Base-by-base conservation (phyloP, 2,113 vertebrate species). In the Felis chaus region DNA sequence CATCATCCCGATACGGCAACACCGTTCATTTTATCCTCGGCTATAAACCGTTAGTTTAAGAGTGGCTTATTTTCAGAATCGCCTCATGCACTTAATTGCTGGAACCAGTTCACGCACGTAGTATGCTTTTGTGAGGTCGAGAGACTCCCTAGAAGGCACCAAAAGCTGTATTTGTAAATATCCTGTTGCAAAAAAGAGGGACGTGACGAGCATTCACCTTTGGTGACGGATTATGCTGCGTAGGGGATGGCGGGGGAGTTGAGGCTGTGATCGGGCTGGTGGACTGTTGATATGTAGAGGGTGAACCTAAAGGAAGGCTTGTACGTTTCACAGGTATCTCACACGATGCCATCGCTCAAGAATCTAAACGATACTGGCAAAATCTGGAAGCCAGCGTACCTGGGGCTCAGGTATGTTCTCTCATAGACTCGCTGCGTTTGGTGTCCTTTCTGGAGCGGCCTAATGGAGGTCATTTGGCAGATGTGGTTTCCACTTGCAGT, bases 291-390 rank as follows among this genome's bases (percentile, higher is more conserved):
- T 68, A 16, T 2, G 1, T 6, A 19, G 55, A 81, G 41, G 27
- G 74, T 8, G 66, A 69, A 66, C 15, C 74, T 88, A 91, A 94
- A 45, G 14, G n/a, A 91, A 92, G 80, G 86, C 48, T 41, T 95
- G 13, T 96, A 8, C 2, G 6, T 89, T 97, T 97, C 71, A 33
- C 97, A 99, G 99, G 99, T 97, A 99, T 99, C 97, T 98, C 99
- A 27, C 99, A 99, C 97, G 99, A 99, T 98, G 98, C 97, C 98
- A 99, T 99, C 97, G 99, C 99, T 98, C 99, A 99, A 94, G 99
- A 99, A 97, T 99, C 99, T 50, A 99, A 99, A 95, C 99, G 98
- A 76, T 99, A 99, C 98, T 99, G 99, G 99, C 98, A 98, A 90
- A 99, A 98, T 85, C 95, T 99, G 96, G 99, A 99, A 80, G 98